A percentile compares a stretch with the other conserved stretches of the same genome.
Evolutionary conservation across 2,888 invertebrate genomes (phyloP).

Genomic region (Ligdia adustata): DNA sequence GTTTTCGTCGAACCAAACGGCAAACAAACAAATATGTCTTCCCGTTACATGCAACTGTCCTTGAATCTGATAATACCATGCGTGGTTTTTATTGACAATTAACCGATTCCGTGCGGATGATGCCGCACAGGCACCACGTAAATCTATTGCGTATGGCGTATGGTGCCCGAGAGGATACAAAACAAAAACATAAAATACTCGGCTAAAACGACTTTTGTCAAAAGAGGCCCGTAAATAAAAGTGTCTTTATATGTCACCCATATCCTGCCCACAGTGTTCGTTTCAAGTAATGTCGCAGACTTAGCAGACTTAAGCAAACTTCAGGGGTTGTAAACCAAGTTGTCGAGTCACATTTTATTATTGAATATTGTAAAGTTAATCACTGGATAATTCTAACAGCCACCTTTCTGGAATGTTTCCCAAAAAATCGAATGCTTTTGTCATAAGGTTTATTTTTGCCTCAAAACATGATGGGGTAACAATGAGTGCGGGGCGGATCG

Average conservation of each 20-base stretch:
- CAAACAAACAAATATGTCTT: too few species aligned
- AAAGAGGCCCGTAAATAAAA: background rate
- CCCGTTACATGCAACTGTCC: too few species aligned
- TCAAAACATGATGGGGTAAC: conserved; percentile 7
- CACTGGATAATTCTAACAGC: conserved; percentile 6
- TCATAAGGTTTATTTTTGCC: too few species aligned
- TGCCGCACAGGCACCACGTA: background rate
- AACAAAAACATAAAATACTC: background rate
- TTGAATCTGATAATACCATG: too few species aligned
- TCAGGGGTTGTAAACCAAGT: conserved; percentile 6
- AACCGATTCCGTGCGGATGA: conserved; percentile 1
- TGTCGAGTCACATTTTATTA: conserved; percentile 12
- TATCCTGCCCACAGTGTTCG: background rate
- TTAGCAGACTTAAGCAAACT: too few species aligned
- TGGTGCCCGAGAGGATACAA: background rate
- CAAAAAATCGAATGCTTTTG: too few species aligned
- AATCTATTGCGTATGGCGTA: background rate
- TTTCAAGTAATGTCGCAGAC: background rate
- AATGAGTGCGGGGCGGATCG: conserved; percentile 8
- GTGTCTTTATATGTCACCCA: background rate
- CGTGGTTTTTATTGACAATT: too few species aligned
- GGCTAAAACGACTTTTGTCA: background rate
- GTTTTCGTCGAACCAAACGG: too few species aligned
- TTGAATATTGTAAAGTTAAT: conserved; percentile 11
- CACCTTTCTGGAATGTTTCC: conserved; percentile 5